Percentiles rank a stretch among this genome's conserved stretches.
Evolutionary conservation across 2,113 vertebrate genomes (phyloP).

Genomic region (Mirounga angustirostris): DNA sequence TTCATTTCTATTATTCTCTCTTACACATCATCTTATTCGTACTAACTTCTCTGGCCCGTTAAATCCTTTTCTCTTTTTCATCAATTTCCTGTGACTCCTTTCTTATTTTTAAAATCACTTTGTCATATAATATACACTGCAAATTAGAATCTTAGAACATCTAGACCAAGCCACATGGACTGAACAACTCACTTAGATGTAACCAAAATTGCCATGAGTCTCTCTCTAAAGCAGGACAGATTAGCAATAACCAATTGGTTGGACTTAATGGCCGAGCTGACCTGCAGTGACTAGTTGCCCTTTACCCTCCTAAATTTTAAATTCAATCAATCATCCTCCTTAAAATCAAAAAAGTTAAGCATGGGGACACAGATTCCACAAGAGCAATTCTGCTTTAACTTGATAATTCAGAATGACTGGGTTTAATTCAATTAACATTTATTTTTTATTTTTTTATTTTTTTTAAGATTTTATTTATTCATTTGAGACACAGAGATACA

Average conservation of each 20-base stretch:
- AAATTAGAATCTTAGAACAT: constrained; percentile 40
- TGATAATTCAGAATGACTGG: neutral
- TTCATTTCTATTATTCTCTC: constrained; percentile 30
- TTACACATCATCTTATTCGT: neutral
- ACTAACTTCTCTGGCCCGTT: neutral
- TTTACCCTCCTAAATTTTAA: neutral
- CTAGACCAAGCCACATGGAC: neutral
- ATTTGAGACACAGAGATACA: no score
- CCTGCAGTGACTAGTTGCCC: neutral
- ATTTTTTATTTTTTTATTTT: neutral
- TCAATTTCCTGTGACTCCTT: neutral
- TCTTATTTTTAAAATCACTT: constrained; percentile 14
- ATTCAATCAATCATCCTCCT: neutral
- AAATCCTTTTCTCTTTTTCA: constrained; percentile 28
- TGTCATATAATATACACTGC: neutral
- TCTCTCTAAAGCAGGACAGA: neutral
- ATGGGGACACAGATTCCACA: neutral
- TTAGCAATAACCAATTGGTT: neutral
- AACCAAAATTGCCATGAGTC: neutral
- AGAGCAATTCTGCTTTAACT: constrained; percentile 20
- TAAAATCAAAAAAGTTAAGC: constrained; percentile 55
- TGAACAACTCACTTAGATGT: neutral
- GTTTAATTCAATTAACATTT: constrained; percentile 9
- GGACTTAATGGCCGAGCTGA: neutral
- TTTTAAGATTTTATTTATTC: no score